Base-by-base conservation (phyloP, 2,113 vertebrate species). In the Alligator sinensis region DNA sequence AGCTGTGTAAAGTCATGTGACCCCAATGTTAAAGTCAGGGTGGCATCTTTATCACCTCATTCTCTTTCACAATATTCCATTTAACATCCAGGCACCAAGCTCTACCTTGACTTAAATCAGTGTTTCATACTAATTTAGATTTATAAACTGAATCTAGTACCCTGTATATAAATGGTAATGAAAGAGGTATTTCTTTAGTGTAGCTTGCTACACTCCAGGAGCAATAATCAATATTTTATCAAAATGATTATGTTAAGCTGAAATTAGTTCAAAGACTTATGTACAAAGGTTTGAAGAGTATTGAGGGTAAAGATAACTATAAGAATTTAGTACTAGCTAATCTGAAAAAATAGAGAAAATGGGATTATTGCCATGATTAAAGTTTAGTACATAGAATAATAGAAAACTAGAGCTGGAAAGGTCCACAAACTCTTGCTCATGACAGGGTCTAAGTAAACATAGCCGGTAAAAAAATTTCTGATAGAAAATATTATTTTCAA, bases 31-130 rank as follows among this genome's bases (percentile, higher is more conserved):
- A 72, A 38, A 72, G 30, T 66, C 25, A 66, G 63, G 27, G 13
- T 66, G n/a, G 14, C 25, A 66, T 66, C 63, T 28, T 64, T 92
- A 93, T 79, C 34, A 92, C 91, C 3, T 6, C 63, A 54, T 91
- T 94, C 82, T 94, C 70, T 60, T 94, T 89, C 81, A 87, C 87
- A 64, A 24, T 89, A 25, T 1, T 96, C 62, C 62, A n/a, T 59
- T n/a, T 55, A 79, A 75, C n/a, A 79, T 54, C 22, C 6, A 61
- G 38, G 38, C 74, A 19, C 72, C 12, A 86, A 61, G 24, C 62
- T 75, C 38, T 68, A 79, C 64, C 64, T 68, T 74, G 22, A 77
- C 27, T 81, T 60, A 38, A 84, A 81, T 14, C 80, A 77, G 22
- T 25, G 18, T 13, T 57, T 6, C 55, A 47, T 34, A 34, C 7